Evolutionary conservation across 2,113 vertebrate genomes (phyloP), one percentile per base, ranked within the genome.

Genomic region (Podiceps cristatus): DNA sequence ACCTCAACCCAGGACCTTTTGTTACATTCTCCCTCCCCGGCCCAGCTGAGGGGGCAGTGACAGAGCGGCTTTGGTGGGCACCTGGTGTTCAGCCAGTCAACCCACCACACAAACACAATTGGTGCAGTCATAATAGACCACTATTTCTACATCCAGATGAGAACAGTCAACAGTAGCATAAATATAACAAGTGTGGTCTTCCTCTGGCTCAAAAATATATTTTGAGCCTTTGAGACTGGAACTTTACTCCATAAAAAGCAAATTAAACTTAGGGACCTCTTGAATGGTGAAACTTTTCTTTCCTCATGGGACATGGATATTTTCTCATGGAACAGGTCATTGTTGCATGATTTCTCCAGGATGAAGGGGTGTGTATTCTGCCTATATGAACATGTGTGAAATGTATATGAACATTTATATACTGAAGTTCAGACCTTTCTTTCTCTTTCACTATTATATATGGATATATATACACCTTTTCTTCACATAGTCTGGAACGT

Each of bases 1-100:
- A n/a, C n/a, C n/a, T n/a, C n/a, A n/a, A n/a, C 11, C 4, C 28
- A 71, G 0, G 6, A 56, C 2, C 10, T 72, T 75, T 62, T 0
- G 3, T 66, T 88, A 14, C 23, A 27, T 52, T 72, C 80, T 72
- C 9, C 67, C 10, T 80, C 2, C 4, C 7, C 12, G 75, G 17
- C 15, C 10, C 42, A 47, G 8, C 1, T 52, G 45, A 80, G 7
- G 19, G 42, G 28, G 6, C 1, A n/a, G 4, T 11, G 12, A 53
- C 5, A 73, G 28, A 55, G 2, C 1, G 1, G 10, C 12, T 68
- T 58, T 63, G 23, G 5, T 40, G 17, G 8, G 9, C 27, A 33
- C 10, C 12, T 94, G 44, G 4, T 3, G 3, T 69, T 20, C n/a
- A 59, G 25, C 5, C 33, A 49, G 7, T 64, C 49, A 78, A 13